Percentiles rank a stretch among this genome's conserved stretches.
Conservation (phyloP, 2,888 invertebrate genomes). For the Acronicta psi region DNA sequence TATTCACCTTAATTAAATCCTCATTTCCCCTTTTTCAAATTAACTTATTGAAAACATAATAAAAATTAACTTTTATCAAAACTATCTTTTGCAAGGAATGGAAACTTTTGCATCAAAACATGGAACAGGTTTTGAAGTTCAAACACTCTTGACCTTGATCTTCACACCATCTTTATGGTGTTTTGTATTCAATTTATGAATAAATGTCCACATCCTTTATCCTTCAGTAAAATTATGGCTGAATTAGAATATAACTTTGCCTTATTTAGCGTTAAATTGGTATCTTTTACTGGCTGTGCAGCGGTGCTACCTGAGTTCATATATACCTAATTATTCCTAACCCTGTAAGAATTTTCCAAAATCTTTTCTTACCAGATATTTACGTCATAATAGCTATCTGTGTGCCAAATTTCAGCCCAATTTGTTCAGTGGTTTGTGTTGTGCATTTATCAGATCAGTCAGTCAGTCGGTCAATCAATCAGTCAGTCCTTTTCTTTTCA, state of each 20-base stretch:
- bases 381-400: too few species aligned
- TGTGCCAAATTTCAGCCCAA: too few species aligned
- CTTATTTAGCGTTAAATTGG: slow-evolving; percentile 27
- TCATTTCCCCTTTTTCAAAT: too few species aligned
- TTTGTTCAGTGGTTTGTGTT: too few species aligned
- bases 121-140: slow-evolving; percentile 51
- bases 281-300: too few species aligned
- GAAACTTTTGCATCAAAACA: slow-evolving; percentile 42
- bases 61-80: slow-evolving; percentile 6
- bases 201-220: slow-evolving; percentile 27
- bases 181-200: slow-evolving; percentile 14
- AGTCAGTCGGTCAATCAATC: too few species aligned
- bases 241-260: slow-evolving; percentile 9
- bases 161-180: slow-evolving; percentile 16
- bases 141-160: slow-evolving; percentile 37
- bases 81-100: slow-evolving; percentile 10
- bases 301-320: too few species aligned
- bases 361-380: too few species aligned
- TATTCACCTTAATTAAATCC: too few species aligned
- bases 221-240: slow-evolving; percentile 26
- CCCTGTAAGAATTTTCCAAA: neutral
- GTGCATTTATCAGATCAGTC: too few species aligned
- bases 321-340: slow-evolving; percentile 10
- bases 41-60: neutral
- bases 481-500: too few species aligned